These are phyloP conservation scores for Acanthoscelides obtectus DNA, from an alignment of 2,888 invertebrate species.

Conservation along the genomic window DNA sequence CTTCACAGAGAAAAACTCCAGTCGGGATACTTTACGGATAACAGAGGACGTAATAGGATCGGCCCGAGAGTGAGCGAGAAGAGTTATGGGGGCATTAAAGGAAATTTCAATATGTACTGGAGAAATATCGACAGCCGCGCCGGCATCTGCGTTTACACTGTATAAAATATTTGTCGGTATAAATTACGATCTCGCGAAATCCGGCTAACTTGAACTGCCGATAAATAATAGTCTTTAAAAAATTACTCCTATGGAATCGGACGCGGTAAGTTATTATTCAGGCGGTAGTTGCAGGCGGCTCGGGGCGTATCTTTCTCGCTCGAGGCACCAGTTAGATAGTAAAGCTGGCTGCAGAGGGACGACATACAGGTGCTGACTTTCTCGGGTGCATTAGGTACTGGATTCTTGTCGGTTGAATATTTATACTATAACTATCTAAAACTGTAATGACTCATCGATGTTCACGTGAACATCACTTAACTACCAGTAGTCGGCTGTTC, in stretches of 20 bases:
- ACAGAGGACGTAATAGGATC: conserved; percentile 25
- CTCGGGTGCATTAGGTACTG: no score
- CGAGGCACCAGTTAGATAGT: no score
- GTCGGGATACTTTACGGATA: conserved; percentile 12
- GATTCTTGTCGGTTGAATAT: no score
- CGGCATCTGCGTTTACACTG: conserved; percentile 40
- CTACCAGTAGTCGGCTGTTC: no score
- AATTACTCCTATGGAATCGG: conserved; percentile 33
- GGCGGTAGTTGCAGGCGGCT: background rate
- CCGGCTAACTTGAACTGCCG: conserved; percentile 40
- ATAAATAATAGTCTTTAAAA: conserved; percentile 42
- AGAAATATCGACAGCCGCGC: conserved; percentile 40
- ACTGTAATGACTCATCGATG: no score
- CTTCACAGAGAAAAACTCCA: background rate
- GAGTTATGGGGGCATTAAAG: conserved; percentile 41
- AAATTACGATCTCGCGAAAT: conserved; percentile 38
- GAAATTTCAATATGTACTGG: conserved; percentile 44
- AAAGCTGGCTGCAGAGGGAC: no score
- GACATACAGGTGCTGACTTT: no score
- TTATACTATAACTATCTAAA: no score
- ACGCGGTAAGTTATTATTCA: conserved; percentile 32
- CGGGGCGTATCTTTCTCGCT: background rate
- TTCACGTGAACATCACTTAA: no score
- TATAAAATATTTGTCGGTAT: conserved; percentile 41
- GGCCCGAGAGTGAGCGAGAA: conserved; percentile 21